Base-by-base conservation (phyloP, 2,797 vertebrate species). In the Luscinia megarhynchos region DNA sequence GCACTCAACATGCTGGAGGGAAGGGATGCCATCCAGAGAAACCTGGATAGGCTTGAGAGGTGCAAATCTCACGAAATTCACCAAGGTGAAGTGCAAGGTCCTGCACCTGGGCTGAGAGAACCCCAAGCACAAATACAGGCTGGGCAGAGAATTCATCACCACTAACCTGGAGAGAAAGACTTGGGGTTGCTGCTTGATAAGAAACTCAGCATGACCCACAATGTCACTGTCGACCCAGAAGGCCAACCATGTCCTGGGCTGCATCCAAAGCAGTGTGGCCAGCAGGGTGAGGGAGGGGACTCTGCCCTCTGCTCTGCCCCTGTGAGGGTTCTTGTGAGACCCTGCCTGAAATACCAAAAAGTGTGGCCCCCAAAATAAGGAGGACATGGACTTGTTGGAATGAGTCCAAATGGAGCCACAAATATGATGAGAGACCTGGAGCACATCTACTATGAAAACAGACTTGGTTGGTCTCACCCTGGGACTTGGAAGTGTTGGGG, bases 261-360 rank as follows among this genome's bases (percentile, higher is more conserved):
- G 18, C 46, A 21, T 24, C 38, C 16, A 46, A 32, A 48, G 18
- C 6, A 23, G 26, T 0, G 0, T 20, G 15, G 41, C 18, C 34
- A 72, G 40, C 11, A 59, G 34, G 26, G 36, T 0, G 0, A 14
- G 15, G 9, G 34, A 27, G 11, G 4, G 7, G 11, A 59, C 14
- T 64, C 34, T 72, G 11, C 17, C 24, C 17, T 50, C 27, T 75
- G 2, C 63, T 51, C 16, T 83, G 36, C 23, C 6, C 13, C 10
- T 55, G 15, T 40, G 51, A 64, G 24, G 46, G 26, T 23, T 70
- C 17, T 46, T 0, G 0, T 27, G 45, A 46, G 12, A 77, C n/a
- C 5, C 10, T 53, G 8, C 15, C 38, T 40, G 38, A 77, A 89
- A 32, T 46, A 46, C 34, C 53, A 9, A 13, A 53, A 53, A 19